These are phyloP conservation scores for Onchidella celtica DNA, from an alignment of 2,888 invertebrate genomes.

Conservation along the genomic window DNA sequence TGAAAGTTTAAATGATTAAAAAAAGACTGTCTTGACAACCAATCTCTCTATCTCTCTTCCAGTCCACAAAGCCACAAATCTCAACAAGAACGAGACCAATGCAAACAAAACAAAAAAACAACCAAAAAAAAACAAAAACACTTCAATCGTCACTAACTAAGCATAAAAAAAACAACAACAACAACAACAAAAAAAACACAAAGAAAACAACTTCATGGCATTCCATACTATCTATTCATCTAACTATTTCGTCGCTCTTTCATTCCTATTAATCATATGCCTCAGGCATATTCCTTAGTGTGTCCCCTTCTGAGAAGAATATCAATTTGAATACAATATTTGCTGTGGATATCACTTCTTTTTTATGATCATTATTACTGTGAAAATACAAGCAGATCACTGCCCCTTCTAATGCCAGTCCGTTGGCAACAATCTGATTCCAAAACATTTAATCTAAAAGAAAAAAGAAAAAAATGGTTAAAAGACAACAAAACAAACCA, in stretches of 20 bases:
- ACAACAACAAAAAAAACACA: background rate
- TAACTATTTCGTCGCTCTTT: background rate
- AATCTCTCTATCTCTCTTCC: background rate
- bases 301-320: background rate
- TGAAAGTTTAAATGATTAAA: background rate
- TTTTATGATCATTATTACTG: background rate
- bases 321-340: background rate
- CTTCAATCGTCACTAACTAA: too few relatives aligned
- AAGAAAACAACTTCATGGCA: background rate
- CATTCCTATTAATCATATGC: background rate
- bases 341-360: background rate
- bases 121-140: background rate
- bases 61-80: background rate
- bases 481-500: too few relatives aligned
- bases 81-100: background rate
- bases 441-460: too few relatives aligned
- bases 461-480: too few relatives aligned
- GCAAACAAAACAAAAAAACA: background rate
- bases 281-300: background rate
- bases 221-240: constrained; percentile 12
- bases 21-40: too few relatives aligned
- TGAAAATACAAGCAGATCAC: background rate
- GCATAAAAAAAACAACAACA: too few relatives aligned
- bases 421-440: too few relatives aligned
- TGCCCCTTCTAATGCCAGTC: background rate